Percentiles rank a stretch among this genome's conserved stretches.
These are phyloP conservation scores for Aphidius colemani DNA, from an alignment of 2,888 invertebrate species.

Conservation along the genomic window DNA sequence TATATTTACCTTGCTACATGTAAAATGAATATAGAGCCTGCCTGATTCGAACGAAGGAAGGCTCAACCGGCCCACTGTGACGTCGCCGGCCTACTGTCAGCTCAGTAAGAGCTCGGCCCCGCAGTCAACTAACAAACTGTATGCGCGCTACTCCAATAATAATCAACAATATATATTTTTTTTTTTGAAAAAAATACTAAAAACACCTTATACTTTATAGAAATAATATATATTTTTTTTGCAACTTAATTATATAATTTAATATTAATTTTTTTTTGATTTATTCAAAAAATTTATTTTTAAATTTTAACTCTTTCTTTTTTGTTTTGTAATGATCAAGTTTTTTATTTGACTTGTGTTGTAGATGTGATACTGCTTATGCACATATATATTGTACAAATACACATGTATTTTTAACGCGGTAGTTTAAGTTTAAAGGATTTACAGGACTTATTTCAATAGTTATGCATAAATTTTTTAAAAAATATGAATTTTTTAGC, in stretches of 20 bases:
- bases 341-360: slow-evolving; percentile 48
- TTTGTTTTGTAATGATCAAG: slow-evolving; percentile 26
- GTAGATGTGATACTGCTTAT: slow-evolving; percentile 58
- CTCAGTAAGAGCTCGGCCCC: slow-evolving; percentile 61
- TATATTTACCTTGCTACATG: slow-evolving; percentile 61
- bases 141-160: slow-evolving; percentile 20
- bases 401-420: slow-evolving; percentile 40
- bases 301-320: slow-evolving; percentile 1
- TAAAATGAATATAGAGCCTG: slow-evolving; percentile 60
- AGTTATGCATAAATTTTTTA: background rate
- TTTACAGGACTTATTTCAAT: background rate
- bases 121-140: slow-evolving; percentile 60
- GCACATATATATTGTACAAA: slow-evolving; percentile 45
- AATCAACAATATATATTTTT: too few species aligned
- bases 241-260: too few species aligned
- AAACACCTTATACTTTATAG: too few species aligned
- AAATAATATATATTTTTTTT: too few species aligned
- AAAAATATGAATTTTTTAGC: background rate
- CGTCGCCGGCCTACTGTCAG: slow-evolving; percentile 65
- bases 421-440: slow-evolving; percentile 31
- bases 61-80: slow-evolving; percentile 63
- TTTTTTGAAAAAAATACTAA: too few species aligned
- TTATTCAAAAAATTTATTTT: background rate
- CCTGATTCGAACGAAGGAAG: slow-evolving; percentile 58
- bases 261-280: background rate